phyloP scores from a whole-genome alignment of 2,113 vertebrate species.

The Sinocyclocheilus rhinocerous region DNA sequence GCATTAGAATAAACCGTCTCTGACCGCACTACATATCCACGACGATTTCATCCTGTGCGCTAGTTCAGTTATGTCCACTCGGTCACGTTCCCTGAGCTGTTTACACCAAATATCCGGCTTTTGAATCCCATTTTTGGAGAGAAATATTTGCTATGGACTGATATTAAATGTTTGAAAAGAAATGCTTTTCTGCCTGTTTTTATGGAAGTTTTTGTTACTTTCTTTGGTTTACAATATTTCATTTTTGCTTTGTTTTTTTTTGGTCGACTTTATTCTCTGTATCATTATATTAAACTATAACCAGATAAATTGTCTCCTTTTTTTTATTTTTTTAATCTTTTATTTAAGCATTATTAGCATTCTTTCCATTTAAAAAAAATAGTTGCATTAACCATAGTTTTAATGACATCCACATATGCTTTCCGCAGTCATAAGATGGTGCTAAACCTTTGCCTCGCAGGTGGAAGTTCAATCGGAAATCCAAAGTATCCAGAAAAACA shows the following conservation, averaged over 20 bases:
- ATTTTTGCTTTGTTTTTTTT: slow-evolving; percentile 65
- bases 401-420: neutral
- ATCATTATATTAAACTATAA: slow-evolving; percentile 98
- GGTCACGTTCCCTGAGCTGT: slow-evolving; percentile 32
- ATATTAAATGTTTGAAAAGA: slow-evolving; percentile 85
- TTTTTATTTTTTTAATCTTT: slow-evolving; percentile 50
- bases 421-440: neutral
- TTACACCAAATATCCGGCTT: slow-evolving; percentile 67
- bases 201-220: slow-evolving; percentile 85
- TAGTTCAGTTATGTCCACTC: slow-evolving; percentile 24
- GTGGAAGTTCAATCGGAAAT: neutral
- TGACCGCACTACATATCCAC: slow-evolving; percentile 43
- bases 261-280: slow-evolving; percentile 84
- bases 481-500: neutral
- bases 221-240: slow-evolving; percentile 81
- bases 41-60: neutral
- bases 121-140: slow-evolving; percentile 71
- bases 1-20: slow-evolving; percentile 14
- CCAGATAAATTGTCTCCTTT: slow-evolving; percentile 85
- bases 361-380: slow-evolving; percentile 42
- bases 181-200: slow-evolving; percentile 88
- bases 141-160: slow-evolving; percentile 78
- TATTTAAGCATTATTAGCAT: slow-evolving; percentile 55
- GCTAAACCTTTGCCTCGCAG: slow-evolving; percentile 8
- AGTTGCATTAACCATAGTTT: slow-evolving; percentile 53